Conservation (phyloP, 2,888 invertebrate species). For the Drosophila macrothrix region DNA sequence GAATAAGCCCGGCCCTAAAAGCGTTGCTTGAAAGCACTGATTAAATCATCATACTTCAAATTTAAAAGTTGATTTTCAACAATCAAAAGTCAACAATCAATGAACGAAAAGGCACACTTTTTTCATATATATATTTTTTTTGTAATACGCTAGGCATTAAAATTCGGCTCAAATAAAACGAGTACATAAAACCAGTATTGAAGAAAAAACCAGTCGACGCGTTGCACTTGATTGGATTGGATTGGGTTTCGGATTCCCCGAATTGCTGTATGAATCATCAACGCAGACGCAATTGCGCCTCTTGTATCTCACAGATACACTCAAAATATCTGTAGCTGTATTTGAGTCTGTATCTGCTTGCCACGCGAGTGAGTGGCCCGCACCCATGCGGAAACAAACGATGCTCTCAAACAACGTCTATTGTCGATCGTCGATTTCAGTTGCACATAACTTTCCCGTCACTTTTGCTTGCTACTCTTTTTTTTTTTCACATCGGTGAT, state of each 20-base stretch:
- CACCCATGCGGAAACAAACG: conserved; percentile 47
- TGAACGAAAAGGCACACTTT: conserved; percentile 7
- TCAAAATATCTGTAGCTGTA: not conserved
- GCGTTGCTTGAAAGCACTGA: not conserved
- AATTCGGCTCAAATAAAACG: conserved; percentile 12
- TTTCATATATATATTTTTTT: not conserved
- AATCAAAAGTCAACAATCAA: conserved; percentile 17
- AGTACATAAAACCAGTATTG: conserved; percentile 11
- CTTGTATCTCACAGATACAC: conserved; percentile 36
- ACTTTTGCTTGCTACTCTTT: conserved; percentile 21
- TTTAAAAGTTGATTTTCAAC: conserved; percentile 5
- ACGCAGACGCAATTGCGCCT: conserved; percentile 35
- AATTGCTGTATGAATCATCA: conserved; percentile 76
- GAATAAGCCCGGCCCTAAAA: not conserved
- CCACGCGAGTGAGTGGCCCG: conserved; percentile 12
- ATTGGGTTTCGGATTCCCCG: conserved; percentile 81
- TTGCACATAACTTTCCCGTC: conserved; percentile 49
- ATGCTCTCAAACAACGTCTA: conserved; percentile 17
- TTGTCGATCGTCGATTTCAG: conserved; percentile 33
- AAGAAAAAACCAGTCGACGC: conserved; percentile 57
- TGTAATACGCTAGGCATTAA: conserved; percentile 4
- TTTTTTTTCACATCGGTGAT: conserved; percentile 12
- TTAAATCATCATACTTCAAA: not conserved
- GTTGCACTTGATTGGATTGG: conserved; percentile 66
- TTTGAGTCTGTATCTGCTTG: not conserved